Percentiles rank a stretch among this genome's conserved stretches.
Conservation (phyloP, 2,888 invertebrate genomes). For the Lagria hirta region DNA sequence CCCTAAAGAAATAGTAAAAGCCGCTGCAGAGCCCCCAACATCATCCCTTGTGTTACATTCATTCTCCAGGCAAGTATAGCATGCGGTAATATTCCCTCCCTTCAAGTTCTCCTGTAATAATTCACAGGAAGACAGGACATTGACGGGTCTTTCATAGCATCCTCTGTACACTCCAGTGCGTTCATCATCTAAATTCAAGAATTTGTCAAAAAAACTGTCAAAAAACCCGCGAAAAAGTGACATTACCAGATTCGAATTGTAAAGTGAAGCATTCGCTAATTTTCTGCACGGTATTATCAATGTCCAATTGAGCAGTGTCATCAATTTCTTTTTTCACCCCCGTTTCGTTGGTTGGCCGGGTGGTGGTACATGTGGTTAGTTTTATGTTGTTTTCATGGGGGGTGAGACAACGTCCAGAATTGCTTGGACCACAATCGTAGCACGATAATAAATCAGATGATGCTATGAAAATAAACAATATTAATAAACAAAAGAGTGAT, state of each 20-base stretch:
- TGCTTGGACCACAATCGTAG: constrained; percentile 1
- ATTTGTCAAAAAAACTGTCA: too few relatives aligned
- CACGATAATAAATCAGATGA: too few relatives aligned
- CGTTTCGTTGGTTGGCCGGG: too few relatives aligned
- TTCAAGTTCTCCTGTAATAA: constrained; percentile 1
- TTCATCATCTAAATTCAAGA: neutral
- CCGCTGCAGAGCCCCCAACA: neutral
- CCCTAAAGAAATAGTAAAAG: neutral
- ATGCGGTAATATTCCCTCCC: neutral
- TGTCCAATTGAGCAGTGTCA: constrained; percentile 1
- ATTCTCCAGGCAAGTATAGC: constrained; percentile 1
- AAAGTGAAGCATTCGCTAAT: neutral
- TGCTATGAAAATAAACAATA: too few relatives aligned
- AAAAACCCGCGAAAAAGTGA: too few relatives aligned
- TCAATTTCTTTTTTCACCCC: neutral
- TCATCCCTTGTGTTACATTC: constrained; percentile 2
- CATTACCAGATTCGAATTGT: neutral
- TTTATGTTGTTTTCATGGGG: neutral
- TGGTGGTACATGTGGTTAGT: neutral
- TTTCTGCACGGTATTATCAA: neutral
- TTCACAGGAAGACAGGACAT: neutral
- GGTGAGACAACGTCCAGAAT: neutral
- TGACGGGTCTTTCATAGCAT: neutral
- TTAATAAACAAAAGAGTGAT: too few relatives aligned
- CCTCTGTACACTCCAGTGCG: constrained; percentile 8